These are phyloP conservation scores for Eriocheir sinensis DNA, from an alignment of 1,140 invertebrate species.

Conservation along the genomic window DNA sequence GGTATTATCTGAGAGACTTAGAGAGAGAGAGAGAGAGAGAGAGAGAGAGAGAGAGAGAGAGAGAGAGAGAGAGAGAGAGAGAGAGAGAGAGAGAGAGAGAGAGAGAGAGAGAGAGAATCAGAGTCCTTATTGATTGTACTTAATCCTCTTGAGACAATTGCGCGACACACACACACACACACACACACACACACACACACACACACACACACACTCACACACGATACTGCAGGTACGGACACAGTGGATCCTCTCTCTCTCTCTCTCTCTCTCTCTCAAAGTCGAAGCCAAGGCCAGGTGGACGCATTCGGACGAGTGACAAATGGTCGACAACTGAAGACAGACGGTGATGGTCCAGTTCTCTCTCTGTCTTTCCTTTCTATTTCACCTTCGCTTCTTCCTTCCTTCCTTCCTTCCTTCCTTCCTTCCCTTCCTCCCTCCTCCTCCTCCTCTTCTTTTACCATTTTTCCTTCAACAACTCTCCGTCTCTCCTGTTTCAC, in stretches of 20 bases:
- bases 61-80: neutral
- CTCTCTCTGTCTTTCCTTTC: neutral
- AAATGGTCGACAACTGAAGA: neutral
- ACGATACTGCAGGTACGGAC: neutral
- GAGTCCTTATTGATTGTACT: constrained; percentile 25
- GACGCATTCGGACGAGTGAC: no score
- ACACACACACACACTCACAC: neutral
- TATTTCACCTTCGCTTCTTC: neutral
- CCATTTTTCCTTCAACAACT: no score
- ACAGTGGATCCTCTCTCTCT: no score
- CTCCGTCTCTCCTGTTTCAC: neutral
- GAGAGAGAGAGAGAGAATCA: neutral
- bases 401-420: neutral
- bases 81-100: neutral
- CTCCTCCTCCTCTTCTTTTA: neutral
- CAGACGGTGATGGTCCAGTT: neutral
- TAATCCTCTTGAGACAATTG: constrained; percentile 3
- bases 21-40: neutral
- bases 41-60: neutral
- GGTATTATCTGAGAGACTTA: neutral
- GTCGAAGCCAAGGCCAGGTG: neutral
- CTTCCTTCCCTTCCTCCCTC: neutral
- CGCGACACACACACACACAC: neutral
- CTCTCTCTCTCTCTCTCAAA: no score
- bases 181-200: neutral